phyloP scores from a whole-genome alignment of 2,113 vertebrate species.

The Catagonus wagneri region DNA sequence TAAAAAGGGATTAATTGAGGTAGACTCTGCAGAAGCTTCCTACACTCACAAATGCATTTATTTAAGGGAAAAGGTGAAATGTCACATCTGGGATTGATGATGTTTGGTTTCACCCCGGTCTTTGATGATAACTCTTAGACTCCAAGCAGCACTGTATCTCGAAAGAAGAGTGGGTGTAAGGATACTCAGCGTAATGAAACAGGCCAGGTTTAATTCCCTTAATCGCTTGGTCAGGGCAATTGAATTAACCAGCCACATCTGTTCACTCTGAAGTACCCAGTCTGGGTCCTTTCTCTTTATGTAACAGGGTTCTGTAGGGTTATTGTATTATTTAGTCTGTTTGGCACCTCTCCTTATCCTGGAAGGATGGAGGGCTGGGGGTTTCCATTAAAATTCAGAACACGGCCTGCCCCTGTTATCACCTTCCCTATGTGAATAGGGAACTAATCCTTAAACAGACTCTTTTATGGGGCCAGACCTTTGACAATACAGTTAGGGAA shows the following conservation, averaged over 20 bases:
- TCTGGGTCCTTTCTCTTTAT: constrained; percentile 78
- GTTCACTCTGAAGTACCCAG: constrained; percentile 81
- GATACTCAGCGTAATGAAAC: constrained; percentile 87
- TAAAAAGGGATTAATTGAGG: constrained; percentile 79
- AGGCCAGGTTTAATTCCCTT: constrained; percentile 89
- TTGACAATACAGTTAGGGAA: background rate
- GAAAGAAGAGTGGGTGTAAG: constrained; percentile 84
- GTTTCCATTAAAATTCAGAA: background rate
- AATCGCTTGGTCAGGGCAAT: constrained; percentile 88
- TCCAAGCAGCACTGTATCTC: constrained; percentile 81
- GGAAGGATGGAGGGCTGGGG: rapidly evolving
- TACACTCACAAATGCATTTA: constrained; percentile 71
- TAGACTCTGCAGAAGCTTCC: constrained; percentile 68
- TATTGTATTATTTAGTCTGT: constrained; percentile 52
- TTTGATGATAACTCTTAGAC: constrained; percentile 83
- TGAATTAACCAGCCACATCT: constrained; percentile 90
- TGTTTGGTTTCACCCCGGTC: constrained; percentile 84
- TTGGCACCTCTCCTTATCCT: background rate
- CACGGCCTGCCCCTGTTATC: background rate
- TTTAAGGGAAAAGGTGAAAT: constrained; percentile 83
- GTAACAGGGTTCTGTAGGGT: constrained; percentile 75
- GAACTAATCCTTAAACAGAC: background rate
- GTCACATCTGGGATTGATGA: constrained; percentile 85
- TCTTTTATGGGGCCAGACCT: background rate
- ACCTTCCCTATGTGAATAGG: background rate